These are phyloP conservation scores for Pandion haliaetus DNA, from an alignment of 2,113 vertebrate genomes.

Conservation along the genomic window DNA sequence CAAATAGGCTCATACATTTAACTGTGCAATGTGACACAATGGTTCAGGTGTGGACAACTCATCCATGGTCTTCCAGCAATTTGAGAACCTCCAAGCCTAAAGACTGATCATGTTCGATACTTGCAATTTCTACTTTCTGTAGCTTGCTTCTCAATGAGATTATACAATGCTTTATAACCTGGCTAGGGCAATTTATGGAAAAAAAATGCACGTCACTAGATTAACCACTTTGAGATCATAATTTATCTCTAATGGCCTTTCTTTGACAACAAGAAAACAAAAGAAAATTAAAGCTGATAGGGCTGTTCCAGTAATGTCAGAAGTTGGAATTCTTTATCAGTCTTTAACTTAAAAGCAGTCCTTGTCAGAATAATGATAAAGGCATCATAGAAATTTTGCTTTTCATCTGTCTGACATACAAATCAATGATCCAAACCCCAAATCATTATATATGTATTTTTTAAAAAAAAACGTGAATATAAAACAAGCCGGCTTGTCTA, in stretches of 20 bases:
- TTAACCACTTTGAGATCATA: conserved; percentile 64
- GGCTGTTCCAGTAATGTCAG: conserved; percentile 63
- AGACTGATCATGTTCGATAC: accelerated
- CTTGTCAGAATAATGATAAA: conserved; percentile 72
- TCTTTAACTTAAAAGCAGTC: conserved; percentile 74
- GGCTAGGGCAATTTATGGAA: conserved; percentile 20
- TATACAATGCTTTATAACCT: neutral
- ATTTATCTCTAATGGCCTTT: conserved; percentile 57
- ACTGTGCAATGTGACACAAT: accelerated
- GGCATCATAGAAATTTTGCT: conserved; percentile 67
- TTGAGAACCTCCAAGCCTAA: neutral
- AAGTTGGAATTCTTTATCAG: conserved; percentile 68
- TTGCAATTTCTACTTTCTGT: neutral
- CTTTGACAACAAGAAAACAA: conserved; percentile 53
- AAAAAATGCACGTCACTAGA: neutral
- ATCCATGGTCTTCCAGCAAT: accelerated
- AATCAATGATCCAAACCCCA: conserved; percentile 67
- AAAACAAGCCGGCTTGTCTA: conserved; percentile 3
- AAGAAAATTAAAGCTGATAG: conserved; percentile 61
- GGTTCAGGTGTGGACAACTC: neutral
- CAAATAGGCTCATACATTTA: neutral
- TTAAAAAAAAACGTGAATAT: conserved; percentile 45
- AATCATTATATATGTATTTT: conserved; percentile 60
- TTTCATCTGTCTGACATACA: conserved; percentile 74
- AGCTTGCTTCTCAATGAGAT: neutral